These are phyloP conservation scores for Polydrusus cervinus DNA, from an alignment of 2,888 invertebrate species.

Conservation along the genomic window DNA sequence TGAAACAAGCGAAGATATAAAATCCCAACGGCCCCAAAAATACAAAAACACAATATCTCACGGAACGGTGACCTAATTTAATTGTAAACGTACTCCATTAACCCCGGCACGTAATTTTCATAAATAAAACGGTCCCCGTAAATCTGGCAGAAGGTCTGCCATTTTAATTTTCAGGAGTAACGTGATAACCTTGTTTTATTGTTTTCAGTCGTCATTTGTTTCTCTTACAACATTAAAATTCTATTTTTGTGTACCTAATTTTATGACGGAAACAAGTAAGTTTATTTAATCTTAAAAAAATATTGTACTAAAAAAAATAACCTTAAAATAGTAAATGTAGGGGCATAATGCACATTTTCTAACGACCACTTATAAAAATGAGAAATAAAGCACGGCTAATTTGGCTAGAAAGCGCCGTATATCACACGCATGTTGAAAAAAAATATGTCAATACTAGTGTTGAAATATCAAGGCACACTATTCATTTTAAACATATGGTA, in stretches of 20 bases:
- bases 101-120: conserved; percentile 35
- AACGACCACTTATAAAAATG: too few species aligned
- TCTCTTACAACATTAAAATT: neutral
- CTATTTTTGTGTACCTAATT: neutral
- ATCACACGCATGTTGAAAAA: too few species aligned
- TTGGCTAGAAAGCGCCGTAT: too few species aligned
- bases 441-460: too few species aligned
- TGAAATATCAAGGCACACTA: too few species aligned
- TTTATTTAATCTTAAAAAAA: neutral
- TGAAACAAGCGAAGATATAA: neutral
- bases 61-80: conserved; percentile 16
- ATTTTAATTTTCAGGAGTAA: conserved; percentile 25
- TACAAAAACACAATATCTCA: neutral
- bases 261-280: neutral
- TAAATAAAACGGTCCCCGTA: conserved; percentile 31
- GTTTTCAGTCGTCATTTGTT: conserved; percentile 26
- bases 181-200: conserved; percentile 34
- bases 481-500: too few species aligned
- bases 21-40: neutral
- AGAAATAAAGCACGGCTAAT: too few species aligned
- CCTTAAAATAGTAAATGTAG: too few species aligned
- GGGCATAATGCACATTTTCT: too few species aligned
- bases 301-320: too few species aligned
- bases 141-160: conserved; percentile 26
- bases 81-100: conserved; percentile 32